Evolutionary conservation across 64 coral and sea anemone species (phyloP), one percentile per base, ranked within the genome.

Genomic region (Cladopsammia gracilis): DNA sequence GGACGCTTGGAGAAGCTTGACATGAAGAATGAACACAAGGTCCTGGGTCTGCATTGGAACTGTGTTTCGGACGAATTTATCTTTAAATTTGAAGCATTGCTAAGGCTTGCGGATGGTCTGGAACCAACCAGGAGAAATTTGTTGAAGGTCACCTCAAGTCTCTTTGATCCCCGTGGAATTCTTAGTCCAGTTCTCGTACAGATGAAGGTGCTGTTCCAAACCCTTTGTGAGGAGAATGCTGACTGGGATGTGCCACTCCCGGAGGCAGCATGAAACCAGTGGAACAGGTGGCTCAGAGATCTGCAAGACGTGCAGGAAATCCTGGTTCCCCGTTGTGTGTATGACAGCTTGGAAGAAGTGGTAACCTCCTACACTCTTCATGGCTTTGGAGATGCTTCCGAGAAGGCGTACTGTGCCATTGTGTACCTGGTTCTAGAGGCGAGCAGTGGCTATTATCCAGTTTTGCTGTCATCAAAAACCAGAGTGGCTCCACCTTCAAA

Each of bases 101-200:
- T 83, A 18, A 68, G 45, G 51, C 20, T 50, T 26, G 87, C 62
- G 46, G 47, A 70, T 62, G 26, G 59, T 70, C 62, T 59, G 75
- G 20, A 75, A 20, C 19, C 92, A 73, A 85, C 90, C 25, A 85
- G 79, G 62, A 19, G 79, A 19, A 85, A 74, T 60, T 18, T 79
- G 71, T 77, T 90, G 65, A 59, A 66, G n/a, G 20, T 90, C n/a
- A 73, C 89, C 42, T 76, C 80, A 85, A 77, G 90, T 85, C 18
- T 92, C 10, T 92, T 75, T 68, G 71, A 92, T 53, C 79, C 58
- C 64, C 78, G 85, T 11, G 71, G 70, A 57, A 61, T 69, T 25
- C 82, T 92, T 58, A 83, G 51, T 48, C 80, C 70, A 92, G 42
- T 86, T 75, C 11, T 85, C 11, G 43, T 92, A 50, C 54, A 52